Base-by-base conservation (phyloP, 1,140 invertebrate species). In the Diabrotica undecimpunctata region DNA sequence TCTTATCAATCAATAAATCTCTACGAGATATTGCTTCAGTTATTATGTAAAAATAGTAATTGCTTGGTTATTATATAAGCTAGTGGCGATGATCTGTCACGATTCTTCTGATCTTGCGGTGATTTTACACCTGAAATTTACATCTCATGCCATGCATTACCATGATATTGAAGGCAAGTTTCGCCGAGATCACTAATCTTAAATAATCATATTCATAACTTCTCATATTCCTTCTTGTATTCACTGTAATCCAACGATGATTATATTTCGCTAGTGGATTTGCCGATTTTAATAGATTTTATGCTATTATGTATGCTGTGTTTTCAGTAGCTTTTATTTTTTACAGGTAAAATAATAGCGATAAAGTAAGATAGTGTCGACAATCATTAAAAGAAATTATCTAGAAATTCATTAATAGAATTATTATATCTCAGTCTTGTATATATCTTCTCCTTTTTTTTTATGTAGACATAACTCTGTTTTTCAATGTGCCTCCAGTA, bases 71-170 rank as follows among this genome's bases (percentile, higher is more conserved):
- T 51, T 51, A 51, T 51, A 54, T 54, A 12, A 54, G 7, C 12
- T 54, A 54, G 53, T 54, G 25, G 12, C 53, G 53, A 54, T 11
- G 12, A 54, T 54, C 9, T 35, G 25, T 54, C 53, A 54, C 53
- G 53, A n/a, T 54, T 54, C 12, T 12, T 12, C 8, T 13, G 53
- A 13, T 13, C 53, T 54, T 12, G 53, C 53, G 53, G 53, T 12
- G 25, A 54, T 54, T 54, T 54, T 54, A 54, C 53, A 54, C 53
- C 53, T 54, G 25, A 12, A 54, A 54, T 54, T 54, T 54, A 12
- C 53, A 54, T 54, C 8, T 4, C 8, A 12, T n/a, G 12, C 53
- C 12, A 13, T 1, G 4, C 12, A 54, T 54, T 54, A 54, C 25
- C 8, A 8, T 12, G 9, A 13, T 54, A 54, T 54, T 54, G 53